phyloP scores from a whole-genome alignment of 1,140 invertebrate species.

The Meloidogyne hapla region DNA sequence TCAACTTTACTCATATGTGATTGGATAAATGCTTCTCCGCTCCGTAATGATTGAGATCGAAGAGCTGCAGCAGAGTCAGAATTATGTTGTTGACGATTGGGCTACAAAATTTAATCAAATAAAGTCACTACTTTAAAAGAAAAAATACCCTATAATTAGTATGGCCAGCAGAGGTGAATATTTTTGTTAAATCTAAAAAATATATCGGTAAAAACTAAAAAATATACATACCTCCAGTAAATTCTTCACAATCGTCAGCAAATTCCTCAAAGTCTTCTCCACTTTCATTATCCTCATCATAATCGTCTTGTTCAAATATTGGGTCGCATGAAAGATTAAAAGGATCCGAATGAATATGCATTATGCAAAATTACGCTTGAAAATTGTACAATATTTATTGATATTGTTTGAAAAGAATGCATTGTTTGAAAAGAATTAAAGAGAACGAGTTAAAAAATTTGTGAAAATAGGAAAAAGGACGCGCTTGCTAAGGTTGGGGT shows the following conservation, averaged over 20 bases:
- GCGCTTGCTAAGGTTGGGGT: too few relatives aligned
- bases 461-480: too few relatives aligned
- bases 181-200: constrained; percentile 64
- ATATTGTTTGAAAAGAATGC: not conserved
- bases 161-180: constrained; percentile 54
- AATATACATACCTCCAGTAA: constrained; percentile 55
- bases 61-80: constrained; percentile 8
- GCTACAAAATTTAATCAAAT: constrained; percentile 46
- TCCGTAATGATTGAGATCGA: constrained; percentile 30
- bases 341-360: not conserved
- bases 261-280: constrained; percentile 53
- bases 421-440: not conserved
- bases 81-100: constrained; percentile 35
- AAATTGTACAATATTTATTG: too few relatives aligned
- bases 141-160: constrained; percentile 37
- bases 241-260: constrained; percentile 63
- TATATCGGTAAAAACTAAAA: constrained; percentile 19
- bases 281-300: constrained; percentile 40
- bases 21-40: constrained; percentile 40
- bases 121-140: not conserved
- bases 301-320: constrained; percentile 18
- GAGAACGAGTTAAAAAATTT: not conserved
- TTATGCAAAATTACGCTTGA: not conserved
- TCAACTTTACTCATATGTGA: constrained; percentile 47
- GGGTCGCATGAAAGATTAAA: not conserved